Evolutionary conservation across 2,113 vertebrate genomes (phyloP), one percentile per base, ranked within the genome.

Genomic region (Sylvilagus bachmani): DNA sequence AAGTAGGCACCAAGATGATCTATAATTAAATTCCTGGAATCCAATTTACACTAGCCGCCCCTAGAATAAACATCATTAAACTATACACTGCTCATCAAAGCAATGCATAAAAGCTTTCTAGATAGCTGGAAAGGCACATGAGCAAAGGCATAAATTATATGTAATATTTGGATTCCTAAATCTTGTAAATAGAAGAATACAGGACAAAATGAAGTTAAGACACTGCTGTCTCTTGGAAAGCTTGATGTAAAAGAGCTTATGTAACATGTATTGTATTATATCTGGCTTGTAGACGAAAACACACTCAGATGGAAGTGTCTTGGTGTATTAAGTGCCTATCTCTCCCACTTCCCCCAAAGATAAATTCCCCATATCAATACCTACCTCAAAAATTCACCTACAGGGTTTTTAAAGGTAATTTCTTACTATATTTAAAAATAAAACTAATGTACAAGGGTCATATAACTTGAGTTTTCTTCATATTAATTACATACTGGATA

Each of bases 11-110:
- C 25, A 80, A 89, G 17, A 96, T 96, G 83, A 93, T 94, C 75
- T 95, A 80, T 97, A 91, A 95, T 91, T 97, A 96, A 94, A 86
- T 96, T 94, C 66, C 66, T 80, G 14, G 75, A 96, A 95, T 89
- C 62, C 49, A 91, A 84, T 96, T 95, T 96, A 36, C 49, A 84
- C 53, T 93, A 89, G 44, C 53, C 6, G 33, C 16, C 53, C 66
- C 61, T 62, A 91, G 84, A 96, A 95, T 93, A 93, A 96, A 93
- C 66, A 95, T 91, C 80, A 94, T 93, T 94, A 89, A 94, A 94
- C 80, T 91, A 78, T 33, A 67, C 44, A 64, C 61, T 96, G 53
- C 84, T 95, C 84, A 95, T 90, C 75, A 91, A 96, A 95, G 94
- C n/a, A 66, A 82, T 62, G 38, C 27, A 55, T 74, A 78, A 81